Conservation (phyloP, 2,888 invertebrate genomes). For the Drosophila helvetica region DNA sequence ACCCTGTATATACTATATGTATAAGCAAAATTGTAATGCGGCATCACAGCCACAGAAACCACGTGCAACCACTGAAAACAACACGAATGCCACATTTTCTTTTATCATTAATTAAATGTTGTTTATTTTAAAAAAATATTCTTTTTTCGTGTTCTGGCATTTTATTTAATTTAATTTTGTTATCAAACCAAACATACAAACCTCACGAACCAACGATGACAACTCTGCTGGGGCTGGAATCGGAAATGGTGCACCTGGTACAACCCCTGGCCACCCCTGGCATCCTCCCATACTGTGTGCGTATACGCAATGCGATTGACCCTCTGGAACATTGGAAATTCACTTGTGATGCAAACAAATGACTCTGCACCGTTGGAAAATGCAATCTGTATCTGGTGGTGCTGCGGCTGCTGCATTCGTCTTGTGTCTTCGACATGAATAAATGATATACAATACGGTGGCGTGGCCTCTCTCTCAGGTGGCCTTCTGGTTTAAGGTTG, state of each 20-base stretch:
- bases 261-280: constrained; percentile 3
- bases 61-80: constrained; percentile 40
- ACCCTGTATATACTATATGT: constrained; percentile 1
- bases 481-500: constrained; percentile 96
- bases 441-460: constrained; percentile 1
- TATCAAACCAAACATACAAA: constrained; percentile 40
- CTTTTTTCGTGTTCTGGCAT: constrained; percentile 27
- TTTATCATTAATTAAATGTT: constrained; percentile 51
- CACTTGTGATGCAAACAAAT: constrained; percentile 22
- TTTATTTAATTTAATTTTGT: constrained; percentile 57
- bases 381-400: constrained; percentile 27
- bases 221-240: constrained; percentile 10
- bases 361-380: constrained; percentile 18
- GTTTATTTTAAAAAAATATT: constrained; percentile 25
- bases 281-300: not conserved
- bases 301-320: constrained; percentile 27
- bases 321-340: constrained; percentile 40
- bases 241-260: constrained; percentile 7
- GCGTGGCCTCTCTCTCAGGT: constrained; percentile 87
- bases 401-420: constrained; percentile 25
- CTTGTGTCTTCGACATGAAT: constrained; percentile 23
- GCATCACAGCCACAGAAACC: constrained; percentile 28
- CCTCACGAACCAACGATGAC: constrained; percentile 28
- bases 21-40: constrained; percentile 21
- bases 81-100: constrained; percentile 39